These are phyloP conservation scores for Diacarnus erythraeanus DNA, from an alignment of 37 sponge, comb jelly and placozoan species.

Conservation along the genomic window DNA sequence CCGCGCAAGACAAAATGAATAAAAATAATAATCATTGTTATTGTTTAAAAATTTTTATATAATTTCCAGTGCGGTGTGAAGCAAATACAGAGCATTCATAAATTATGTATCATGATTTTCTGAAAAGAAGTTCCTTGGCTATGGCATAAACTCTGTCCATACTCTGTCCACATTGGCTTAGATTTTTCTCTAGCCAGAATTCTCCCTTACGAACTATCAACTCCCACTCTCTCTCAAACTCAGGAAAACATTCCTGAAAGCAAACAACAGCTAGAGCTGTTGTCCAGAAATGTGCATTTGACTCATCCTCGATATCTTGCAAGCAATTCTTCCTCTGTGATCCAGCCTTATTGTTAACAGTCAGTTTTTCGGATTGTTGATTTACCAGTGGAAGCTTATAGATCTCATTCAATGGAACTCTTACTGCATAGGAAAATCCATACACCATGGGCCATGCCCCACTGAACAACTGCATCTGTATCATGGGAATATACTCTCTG, in stretches of 20 bases:
- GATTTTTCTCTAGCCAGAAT: conserved; percentile 39
- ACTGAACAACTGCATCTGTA: conserved; percentile 53
- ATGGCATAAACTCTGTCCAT: not conserved
- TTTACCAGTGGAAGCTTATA: conserved; percentile 16
- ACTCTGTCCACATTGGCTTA: conserved; percentile 7
- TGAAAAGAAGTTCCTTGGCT: conserved; percentile 30
- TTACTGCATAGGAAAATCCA: conserved; percentile 48
- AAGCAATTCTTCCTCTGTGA: not conserved
- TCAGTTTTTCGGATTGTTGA: too few relatives aligned
- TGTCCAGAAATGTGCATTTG: conserved; percentile 41
- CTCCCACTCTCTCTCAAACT: conserved; percentile 42
- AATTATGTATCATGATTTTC: conserved; percentile 3
- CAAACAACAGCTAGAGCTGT: conserved; percentile 57
- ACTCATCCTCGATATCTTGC: not conserved
- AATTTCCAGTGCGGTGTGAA: too few relatives aligned
- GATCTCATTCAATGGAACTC: conserved; percentile 43
- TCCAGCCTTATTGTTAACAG: not conserved
- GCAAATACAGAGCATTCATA: not conserved
- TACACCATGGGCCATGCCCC: conserved; percentile 51
- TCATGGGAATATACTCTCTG: conserved; percentile 36
- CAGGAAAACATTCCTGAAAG: conserved; percentile 30
- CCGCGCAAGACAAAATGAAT: too few relatives aligned
- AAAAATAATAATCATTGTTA: not conserved
- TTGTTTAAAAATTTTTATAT: too few relatives aligned
- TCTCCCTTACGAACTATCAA: conserved; percentile 38